A percentile compares a stretch with the other conserved stretches of the same genome.
Conservation (phyloP, 2,113 vertebrate genomes). For the Hyperopisus bebe region DNA sequence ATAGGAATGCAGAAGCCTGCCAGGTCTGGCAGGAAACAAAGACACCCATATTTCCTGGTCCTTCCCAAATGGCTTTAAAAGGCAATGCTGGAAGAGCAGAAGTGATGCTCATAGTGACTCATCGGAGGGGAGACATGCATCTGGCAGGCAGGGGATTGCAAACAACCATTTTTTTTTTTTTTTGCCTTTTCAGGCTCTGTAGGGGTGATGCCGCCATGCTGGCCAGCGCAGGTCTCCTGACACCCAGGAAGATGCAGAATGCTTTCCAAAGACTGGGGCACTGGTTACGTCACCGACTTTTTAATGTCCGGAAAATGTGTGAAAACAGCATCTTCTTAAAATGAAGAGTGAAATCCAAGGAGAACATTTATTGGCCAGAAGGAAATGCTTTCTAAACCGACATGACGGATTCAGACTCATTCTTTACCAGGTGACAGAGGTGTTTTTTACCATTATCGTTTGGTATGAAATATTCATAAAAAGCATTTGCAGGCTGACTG, state of each 20-base stretch:
- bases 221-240: neutral
- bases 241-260: neutral
- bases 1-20: conserved; percentile 35
- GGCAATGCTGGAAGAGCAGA: conserved; percentile 40
- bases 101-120: conserved; percentile 21
- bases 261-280: neutral
- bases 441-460: neutral
- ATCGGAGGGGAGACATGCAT: conserved; percentile 42
- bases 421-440: neutral
- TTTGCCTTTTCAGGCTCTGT: conserved; percentile 51
- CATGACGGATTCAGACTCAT: neutral
- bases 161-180: conserved; percentile 34
- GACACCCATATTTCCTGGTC: conserved; percentile 28
- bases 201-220: neutral
- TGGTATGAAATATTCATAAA: neutral
- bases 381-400: neutral
- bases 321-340: neutral
- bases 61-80: conserved; percentile 56
- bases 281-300: neutral
- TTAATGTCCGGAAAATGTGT: neutral
- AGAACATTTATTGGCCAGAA: neutral
- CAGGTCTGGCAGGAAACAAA: conserved; percentile 23
- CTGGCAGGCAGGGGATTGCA: conserved; percentile 31
- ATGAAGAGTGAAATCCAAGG: neutral
- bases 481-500: neutral